A percentile compares a stretch with the other conserved stretches of the same genome.
Conservation (phyloP, 2,888 invertebrate genomes). For the Eilema depressum region DNA sequence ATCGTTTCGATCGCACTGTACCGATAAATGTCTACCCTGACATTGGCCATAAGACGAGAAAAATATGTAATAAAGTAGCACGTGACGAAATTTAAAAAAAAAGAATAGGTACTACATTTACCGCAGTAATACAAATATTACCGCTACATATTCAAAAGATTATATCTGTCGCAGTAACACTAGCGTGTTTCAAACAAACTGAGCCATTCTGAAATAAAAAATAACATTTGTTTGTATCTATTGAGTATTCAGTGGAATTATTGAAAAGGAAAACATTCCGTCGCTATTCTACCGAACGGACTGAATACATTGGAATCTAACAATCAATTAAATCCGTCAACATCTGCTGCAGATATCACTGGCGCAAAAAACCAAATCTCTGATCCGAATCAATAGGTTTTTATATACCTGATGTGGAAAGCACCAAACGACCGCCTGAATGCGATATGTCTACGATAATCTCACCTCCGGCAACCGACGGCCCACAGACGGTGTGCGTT, state of each 20-base stretch:
- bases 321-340: slow-evolving; percentile 39
- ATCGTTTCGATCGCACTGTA: too few species aligned
- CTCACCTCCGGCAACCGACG: too few species aligned
- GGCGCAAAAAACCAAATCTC: not conserved
- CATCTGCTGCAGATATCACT: slow-evolving; percentile 11
- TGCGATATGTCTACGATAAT: too few species aligned
- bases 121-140: too few species aligned
- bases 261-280: slow-evolving; percentile 13
- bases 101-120: too few species aligned
- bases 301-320: slow-evolving; percentile 32
- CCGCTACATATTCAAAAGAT: not conserved
- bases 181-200: not conserved
- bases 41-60: too few species aligned
- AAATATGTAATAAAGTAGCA: too few species aligned
- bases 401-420: not conserved
- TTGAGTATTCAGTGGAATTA: slow-evolving; percentile 12
- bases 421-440: too few species aligned
- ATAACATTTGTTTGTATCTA: slow-evolving; percentile 3
- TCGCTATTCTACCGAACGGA: slow-evolving; percentile 34
- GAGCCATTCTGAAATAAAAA: not conserved
- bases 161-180: not conserved
- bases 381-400: not conserved
- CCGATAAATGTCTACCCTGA: too few species aligned
- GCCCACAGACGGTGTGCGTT: too few species aligned
- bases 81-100: too few species aligned